Percentiles rank a stretch among this genome's conserved stretches.
Conservation (phyloP, 1,140 invertebrate genomes). For the Musca vetustissima region DNA sequence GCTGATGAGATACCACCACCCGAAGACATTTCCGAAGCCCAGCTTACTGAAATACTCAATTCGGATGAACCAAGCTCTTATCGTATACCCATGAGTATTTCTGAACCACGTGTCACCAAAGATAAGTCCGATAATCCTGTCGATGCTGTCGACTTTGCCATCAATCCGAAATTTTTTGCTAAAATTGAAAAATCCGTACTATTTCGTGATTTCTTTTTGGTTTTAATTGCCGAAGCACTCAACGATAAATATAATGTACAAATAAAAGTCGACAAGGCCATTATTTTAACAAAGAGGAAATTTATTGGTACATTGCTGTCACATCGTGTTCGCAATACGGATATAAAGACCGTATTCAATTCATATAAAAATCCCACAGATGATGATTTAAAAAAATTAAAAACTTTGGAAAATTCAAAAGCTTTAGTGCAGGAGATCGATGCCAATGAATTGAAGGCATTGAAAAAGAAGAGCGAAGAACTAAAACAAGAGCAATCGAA, state of each 20-base stretch:
- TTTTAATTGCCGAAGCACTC: conserved; percentile 73
- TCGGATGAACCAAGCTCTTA: conserved; percentile 72
- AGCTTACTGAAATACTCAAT: conserved; percentile 70
- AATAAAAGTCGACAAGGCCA: conserved; percentile 64
- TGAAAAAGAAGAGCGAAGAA: conserved; percentile 33
- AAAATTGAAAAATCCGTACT: conserved; percentile 68
- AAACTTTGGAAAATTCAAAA: conserved; percentile 9
- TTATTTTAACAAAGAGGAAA: conserved; percentile 64
- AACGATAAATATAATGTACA: conserved; percentile 73
- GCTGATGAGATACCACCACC: conserved; percentile 76
- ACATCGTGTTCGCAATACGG: conserved; percentile 71
- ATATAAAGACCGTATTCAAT: conserved; percentile 56
- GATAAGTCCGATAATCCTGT: conserved; percentile 75
- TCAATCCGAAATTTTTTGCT: conserved; percentile 71
- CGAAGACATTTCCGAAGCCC: conserved; percentile 75
- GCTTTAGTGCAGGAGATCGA: conserved; percentile 51
- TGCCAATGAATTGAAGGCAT: conserved; percentile 37
- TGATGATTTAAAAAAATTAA: conserved; percentile 37
- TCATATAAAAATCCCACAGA: conserved; percentile 45
- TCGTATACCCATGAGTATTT: conserved; percentile 86
- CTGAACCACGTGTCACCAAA: conserved; percentile 71
- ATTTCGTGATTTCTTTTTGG: conserved; percentile 75
- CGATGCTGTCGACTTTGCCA: conserved; percentile 75
- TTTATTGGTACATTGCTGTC: conserved; percentile 71
- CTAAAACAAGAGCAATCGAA: conserved; percentile 30